These are phyloP conservation scores for Pyrrhosoma nymphula DNA, from an alignment of 2,888 invertebrate species.

Conservation along the genomic window DNA sequence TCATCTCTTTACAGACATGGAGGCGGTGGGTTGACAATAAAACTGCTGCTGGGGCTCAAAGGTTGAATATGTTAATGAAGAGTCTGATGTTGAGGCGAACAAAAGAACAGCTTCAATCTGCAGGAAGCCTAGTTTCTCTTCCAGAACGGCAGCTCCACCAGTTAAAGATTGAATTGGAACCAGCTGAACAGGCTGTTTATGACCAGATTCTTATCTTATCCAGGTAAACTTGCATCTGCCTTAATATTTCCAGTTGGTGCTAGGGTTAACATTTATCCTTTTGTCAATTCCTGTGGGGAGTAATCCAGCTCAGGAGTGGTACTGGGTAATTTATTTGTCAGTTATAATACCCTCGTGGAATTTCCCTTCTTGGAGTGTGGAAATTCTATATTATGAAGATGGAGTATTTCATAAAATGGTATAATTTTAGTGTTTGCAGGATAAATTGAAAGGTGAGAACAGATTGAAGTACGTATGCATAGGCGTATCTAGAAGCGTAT, in stretches of 20 bases:
- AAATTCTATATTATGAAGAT: no score
- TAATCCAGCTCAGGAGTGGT: no score
- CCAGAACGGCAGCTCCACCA: constrained; percentile 82
- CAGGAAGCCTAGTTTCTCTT: constrained; percentile 82
- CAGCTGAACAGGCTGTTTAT: constrained; percentile 88
- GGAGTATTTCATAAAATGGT: no score
- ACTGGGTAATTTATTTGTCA: no score
- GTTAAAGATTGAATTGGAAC: constrained; percentile 83
- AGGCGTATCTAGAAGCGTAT: no score
- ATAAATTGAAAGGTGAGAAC: no score
- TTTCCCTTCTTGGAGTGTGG: no score
- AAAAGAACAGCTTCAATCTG: constrained; percentile 87
- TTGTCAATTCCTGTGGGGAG: no score
- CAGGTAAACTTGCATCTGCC: constrained; percentile 73
- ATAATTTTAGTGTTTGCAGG: no score
- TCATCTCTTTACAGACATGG: constrained; percentile 84
- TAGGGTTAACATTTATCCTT: no score
- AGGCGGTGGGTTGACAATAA: constrained; percentile 95
- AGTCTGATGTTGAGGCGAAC: constrained; percentile 92
- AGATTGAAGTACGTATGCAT: no score
- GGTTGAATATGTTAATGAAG: constrained; percentile 92
- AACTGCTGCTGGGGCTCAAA: constrained; percentile 86
- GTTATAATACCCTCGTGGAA: no score
- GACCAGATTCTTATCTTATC: constrained; percentile 82
- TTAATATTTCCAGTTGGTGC: not conserved